Conservation (phyloP, 2,113 vertebrate species). For the Camelus bactrianus region DNA sequence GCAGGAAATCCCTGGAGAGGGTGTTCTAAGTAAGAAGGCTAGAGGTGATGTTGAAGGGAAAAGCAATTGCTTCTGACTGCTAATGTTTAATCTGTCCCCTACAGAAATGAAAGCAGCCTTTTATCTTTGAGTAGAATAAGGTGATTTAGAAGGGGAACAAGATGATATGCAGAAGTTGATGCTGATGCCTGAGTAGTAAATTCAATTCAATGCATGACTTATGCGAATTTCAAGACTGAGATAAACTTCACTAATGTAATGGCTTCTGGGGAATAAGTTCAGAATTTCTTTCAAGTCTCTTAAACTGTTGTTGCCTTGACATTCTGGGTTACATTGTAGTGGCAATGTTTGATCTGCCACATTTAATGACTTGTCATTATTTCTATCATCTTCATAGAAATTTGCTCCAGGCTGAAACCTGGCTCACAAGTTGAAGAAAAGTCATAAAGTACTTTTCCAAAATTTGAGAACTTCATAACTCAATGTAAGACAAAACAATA, state of each 20-base stretch:
- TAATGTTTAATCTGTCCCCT: slow-evolving; percentile 75
- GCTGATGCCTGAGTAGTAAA: slow-evolving; percentile 53
- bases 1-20: slow-evolving; percentile 58
- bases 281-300: slow-evolving; percentile 74
- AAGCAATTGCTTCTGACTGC: slow-evolving; percentile 66
- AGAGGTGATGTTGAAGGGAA: slow-evolving; percentile 55
- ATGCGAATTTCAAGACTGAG: slow-evolving; percentile 70
- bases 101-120: slow-evolving; percentile 68
- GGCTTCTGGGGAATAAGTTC: slow-evolving; percentile 75
- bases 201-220: slow-evolving; percentile 74
- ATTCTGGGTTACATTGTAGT: slow-evolving; percentile 37
- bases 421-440: slow-evolving; percentile 26
- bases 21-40: slow-evolving; percentile 32
- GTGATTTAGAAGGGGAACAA: slow-evolving; percentile 65
- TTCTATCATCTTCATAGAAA: slow-evolving; percentile 71
- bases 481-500: slow-evolving; percentile 56
- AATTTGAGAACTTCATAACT: slow-evolving; percentile 19
- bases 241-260: slow-evolving; percentile 79
- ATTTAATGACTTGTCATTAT: slow-evolving; percentile 66
- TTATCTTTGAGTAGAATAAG: slow-evolving; percentile 71
- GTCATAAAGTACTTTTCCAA: background rate
- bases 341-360: slow-evolving; percentile 68
- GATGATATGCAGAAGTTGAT: slow-evolving; percentile 13
- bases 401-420: background rate
- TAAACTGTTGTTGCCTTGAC: slow-evolving; percentile 65